Conservation (phyloP, 2,113 vertebrate genomes). For the Strix uralensis region DNA sequence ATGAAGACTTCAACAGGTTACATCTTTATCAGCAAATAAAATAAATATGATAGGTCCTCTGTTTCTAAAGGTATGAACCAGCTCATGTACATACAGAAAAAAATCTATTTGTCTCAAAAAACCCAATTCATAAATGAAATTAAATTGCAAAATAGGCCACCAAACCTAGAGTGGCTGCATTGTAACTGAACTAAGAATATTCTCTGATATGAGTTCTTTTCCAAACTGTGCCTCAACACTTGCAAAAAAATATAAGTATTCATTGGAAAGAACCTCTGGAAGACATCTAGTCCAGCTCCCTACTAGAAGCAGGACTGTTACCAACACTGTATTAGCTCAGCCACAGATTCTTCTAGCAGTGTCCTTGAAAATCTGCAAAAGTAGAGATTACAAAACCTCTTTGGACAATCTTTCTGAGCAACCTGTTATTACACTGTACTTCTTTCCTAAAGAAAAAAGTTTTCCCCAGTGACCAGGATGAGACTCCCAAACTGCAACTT, state of each 20-base stretch:
- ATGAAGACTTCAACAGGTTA: neutral
- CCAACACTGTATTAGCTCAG: neutral
- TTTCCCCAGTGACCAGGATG: neutral
- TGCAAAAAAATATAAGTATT: neutral
- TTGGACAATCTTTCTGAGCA: neutral
- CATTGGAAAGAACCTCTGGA: neutral
- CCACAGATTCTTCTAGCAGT: neutral
- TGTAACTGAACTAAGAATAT: neutral
- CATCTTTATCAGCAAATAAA: neutral
- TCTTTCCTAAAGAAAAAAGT: neutral
- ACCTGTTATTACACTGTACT: neutral
- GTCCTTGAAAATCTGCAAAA: neutral
- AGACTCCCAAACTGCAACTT: neutral
- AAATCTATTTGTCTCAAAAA: neutral
- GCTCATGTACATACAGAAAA: neutral
- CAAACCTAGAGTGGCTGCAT: neutral
- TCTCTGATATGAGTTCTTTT: neutral
- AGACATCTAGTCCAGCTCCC: neutral
- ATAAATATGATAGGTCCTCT: neutral
- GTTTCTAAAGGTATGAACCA: neutral
- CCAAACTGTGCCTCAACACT: neutral
- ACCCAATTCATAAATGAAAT: neutral
- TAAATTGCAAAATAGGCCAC: neutral
- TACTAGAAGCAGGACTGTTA: neutral
- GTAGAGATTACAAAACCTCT: neutral